Evolutionary conservation across 2,797 vertebrate species (phyloP).

Genomic region (Sebastes taczanowskii): DNA sequence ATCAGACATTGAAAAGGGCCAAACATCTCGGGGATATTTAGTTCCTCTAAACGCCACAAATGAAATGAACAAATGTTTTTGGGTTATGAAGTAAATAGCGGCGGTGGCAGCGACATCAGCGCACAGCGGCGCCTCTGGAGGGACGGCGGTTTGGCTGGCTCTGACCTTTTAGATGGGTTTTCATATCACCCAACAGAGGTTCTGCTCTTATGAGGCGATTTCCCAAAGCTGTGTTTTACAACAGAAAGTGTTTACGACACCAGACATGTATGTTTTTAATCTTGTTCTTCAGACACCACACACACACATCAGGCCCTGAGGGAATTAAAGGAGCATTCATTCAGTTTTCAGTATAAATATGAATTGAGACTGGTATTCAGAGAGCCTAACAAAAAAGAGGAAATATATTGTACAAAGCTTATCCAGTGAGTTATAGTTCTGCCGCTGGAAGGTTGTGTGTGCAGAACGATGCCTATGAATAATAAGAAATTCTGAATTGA

Average conservation of each 20-base stretch:
- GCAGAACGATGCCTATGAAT: conserved; percentile 20
- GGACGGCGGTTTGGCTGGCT: conserved; percentile 18
- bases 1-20: conserved; percentile 65
- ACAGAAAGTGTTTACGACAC: conserved; percentile 15
- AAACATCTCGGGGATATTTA: conserved; percentile 75
- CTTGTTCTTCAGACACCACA: conserved; percentile 1
- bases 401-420: neutral
- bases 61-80: conserved; percentile 72
- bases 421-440: neutral
- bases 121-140: neutral
- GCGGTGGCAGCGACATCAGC: neutral
- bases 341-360: neutral
- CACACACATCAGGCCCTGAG: neutral
- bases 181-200: conserved; percentile 41
- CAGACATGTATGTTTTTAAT: conserved; percentile 14
- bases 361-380: neutral
- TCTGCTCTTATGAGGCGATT: conserved; percentile 28
- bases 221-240: conserved; percentile 34
- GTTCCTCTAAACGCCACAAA: conserved; percentile 72
- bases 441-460: neutral
- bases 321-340: neutral
- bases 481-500: conserved; percentile 25
- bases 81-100: conserved; percentile 54
- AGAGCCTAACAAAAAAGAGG: neutral
- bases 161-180: conserved; percentile 68